Base-by-base conservation (phyloP, 1,140 invertebrate genomes). In the Ylistrum balloti region DNA sequence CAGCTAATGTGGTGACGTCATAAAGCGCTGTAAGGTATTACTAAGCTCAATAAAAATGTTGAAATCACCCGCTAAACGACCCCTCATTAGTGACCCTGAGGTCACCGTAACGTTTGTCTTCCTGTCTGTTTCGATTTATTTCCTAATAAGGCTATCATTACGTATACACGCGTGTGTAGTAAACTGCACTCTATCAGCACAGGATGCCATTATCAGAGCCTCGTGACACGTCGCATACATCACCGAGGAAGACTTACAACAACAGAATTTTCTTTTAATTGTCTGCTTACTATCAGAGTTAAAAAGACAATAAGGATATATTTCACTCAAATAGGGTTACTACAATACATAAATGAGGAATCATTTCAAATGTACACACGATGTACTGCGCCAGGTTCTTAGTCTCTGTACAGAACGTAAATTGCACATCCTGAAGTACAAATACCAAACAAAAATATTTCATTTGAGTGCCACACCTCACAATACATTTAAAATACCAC, bases 101-200 rank as follows among this genome's bases (percentile, higher is more conserved):
- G 56, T n/a, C n/a, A 28, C 41, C 7, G 41, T 45, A 45, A 45
- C 56, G n/a, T 74, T 5, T 74, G 56, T 74, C 56, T 74, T 74
- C 56, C 56, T 74, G 56, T 74, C 56, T 74, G n/a, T n/a, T 74
- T 74, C 56, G 28, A 5, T 74, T n/a, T n/a, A 74, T 74, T 74
- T 28, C 56, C 56, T 74, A 74, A 74, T 74, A 74, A 74, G 56
- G 56, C 56, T 74, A 74, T 74, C 56, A 74, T 74, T 74, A 74
- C n/a, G 22, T 74, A 74, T 74, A 74, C 56, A 74, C 22, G 56
- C n/a, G 56, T 74, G 56, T 74, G 11, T 74, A 74, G 56, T 74
- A 74, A 74, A 74, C 56, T 45, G 41, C 17, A 45, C 41, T 74
- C 28, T 28, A 74, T 28, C n/a, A 17, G 28, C 56, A 74, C 56